Base-by-base conservation (phyloP, 1,140 invertebrate species). In the Eueides isabella region DNA sequence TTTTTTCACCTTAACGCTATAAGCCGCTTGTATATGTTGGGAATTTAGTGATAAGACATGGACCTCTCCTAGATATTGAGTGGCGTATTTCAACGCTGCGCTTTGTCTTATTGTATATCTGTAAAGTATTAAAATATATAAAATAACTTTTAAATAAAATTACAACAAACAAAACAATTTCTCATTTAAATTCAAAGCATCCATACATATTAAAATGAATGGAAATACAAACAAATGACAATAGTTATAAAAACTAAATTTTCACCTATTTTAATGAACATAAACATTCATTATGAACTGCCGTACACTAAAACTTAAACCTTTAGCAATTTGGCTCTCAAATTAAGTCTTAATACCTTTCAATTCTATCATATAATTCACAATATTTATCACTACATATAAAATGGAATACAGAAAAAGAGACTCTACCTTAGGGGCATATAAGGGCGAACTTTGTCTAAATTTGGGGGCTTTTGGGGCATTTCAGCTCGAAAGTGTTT, bases 401-500 rank as follows among this genome's bases (percentile, higher is more conserved):
- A 55, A 55, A 26, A 26, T 55, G 7, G 48, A 55, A 2, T 55
- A 26, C 2, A 11, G 48, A 26, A 26, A 55, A 55, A 55, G 5
- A 23, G 5, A 4, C 23, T 55, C 48, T 55, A 55, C 1, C 7
- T 11, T 23, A n/a, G n/a, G n/a, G n/a, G 0, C 2, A 0, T 0
- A 26, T 55, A 26, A 26, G 48, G 23, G 9, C 26, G 23, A 26
- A 55, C 3, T 23, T 55, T 23, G 7, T 44, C 5, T 44, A 19
- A 44, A 19, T 7, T 2, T 19, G 19, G n/a, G 11, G 11, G 23
- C 3, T 11, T 23, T 55, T 55, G 26, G 9, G 26, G 11, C 48
- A 26, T 55, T 26, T 55, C 26, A 26, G 23, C 7, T 26, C 48
- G 9, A 68, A 26, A 38, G 66, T 71, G 72, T 66, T 74, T 77